Evolutionary conservation across 1,140 invertebrate species (phyloP).

Genomic region (Bradynema listronoti): DNA sequence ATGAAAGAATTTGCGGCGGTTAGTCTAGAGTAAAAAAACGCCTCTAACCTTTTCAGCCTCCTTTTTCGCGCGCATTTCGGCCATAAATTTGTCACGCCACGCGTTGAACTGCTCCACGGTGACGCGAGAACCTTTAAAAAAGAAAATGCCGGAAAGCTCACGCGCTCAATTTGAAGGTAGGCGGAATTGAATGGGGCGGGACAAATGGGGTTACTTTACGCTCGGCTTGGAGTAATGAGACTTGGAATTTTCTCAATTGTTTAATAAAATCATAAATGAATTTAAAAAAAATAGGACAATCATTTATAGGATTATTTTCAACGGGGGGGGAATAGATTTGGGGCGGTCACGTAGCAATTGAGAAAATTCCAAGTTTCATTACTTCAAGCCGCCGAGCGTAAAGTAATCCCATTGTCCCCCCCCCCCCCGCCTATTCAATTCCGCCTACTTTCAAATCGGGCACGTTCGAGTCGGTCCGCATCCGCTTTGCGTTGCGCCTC

Average conservation of each 20-base stretch:
- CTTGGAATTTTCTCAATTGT: constrained; percentile 13
- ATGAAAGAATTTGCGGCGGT: background rate
- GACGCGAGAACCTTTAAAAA: constrained; percentile 21
- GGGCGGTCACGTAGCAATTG: too few relatives aligned
- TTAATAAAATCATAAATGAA: background rate
- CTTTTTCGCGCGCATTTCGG: constrained; percentile 5
- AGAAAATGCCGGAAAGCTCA: too few relatives aligned
- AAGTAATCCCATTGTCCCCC: too few relatives aligned
- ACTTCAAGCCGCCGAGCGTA: background rate
- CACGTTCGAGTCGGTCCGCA: background rate
- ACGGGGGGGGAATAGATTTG: too few relatives aligned
- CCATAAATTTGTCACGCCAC: constrained; percentile 20
- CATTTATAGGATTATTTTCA: too few relatives aligned
- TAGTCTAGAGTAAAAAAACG: background rate
- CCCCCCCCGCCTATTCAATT: background rate
- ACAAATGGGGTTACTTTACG: too few relatives aligned
- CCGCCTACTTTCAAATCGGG: background rate
- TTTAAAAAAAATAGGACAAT: background rate
- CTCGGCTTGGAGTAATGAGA: background rate
- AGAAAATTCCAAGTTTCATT: constrained; percentile 8
- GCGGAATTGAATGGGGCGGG: too few relatives aligned
- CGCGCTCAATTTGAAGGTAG: too few relatives aligned
- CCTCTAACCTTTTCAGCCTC: background rate
- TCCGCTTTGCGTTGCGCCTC: background rate
- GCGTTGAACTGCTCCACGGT: constrained; percentile 23